A percentile compares a stretch with the other conserved stretches of the same genome.
Conservation (phyloP, 2,797 vertebrate genomes). For the Botia almorhae region DNA sequence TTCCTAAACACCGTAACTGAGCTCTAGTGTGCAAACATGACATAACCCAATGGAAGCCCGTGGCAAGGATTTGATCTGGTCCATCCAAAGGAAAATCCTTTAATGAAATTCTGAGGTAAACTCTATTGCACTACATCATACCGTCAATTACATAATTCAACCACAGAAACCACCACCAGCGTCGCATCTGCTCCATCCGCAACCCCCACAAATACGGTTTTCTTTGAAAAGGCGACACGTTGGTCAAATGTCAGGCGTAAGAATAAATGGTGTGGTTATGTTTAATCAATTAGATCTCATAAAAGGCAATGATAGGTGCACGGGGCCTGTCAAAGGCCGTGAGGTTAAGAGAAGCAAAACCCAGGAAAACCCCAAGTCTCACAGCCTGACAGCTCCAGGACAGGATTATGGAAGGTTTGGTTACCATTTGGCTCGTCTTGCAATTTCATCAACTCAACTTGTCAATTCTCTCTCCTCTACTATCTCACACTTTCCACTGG, state of each 20-base stretch:
- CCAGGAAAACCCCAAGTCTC: constrained; percentile 52
- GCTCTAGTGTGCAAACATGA: constrained; percentile 33
- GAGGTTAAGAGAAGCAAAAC: constrained; percentile 54
- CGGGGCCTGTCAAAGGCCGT: constrained; percentile 38
- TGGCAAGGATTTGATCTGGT: constrained; percentile 23
- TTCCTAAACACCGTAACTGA: constrained; percentile 33
- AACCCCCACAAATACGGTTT: constrained; percentile 46
- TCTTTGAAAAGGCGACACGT: constrained; percentile 38
- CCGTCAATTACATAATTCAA: constrained; percentile 48
- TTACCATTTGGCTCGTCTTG: constrained; percentile 54
- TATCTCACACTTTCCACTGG: constrained; percentile 39
- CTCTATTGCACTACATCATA: constrained; percentile 36
- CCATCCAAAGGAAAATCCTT: constrained; percentile 45
- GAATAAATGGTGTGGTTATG: constrained; percentile 48
- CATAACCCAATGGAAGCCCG: constrained; percentile 4
- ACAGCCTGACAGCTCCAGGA: constrained; percentile 47
- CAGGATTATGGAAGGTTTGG: constrained; percentile 57
- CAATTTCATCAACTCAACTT: constrained; percentile 55
- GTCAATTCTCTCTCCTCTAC: constrained; percentile 50
- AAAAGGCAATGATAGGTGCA: constrained; percentile 51
- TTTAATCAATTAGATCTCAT: constrained; percentile 56
- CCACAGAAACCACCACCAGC: constrained; percentile 51
- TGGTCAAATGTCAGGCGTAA: constrained; percentile 52
- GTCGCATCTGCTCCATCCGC: constrained; percentile 32
- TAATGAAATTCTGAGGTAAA: constrained; percentile 51